A percentile compares a stretch with the other conserved stretches of the same genome.
Evolutionary conservation across 1,140 invertebrate genomes (phyloP).

Genomic region (Zaprionus africanus): DNA sequence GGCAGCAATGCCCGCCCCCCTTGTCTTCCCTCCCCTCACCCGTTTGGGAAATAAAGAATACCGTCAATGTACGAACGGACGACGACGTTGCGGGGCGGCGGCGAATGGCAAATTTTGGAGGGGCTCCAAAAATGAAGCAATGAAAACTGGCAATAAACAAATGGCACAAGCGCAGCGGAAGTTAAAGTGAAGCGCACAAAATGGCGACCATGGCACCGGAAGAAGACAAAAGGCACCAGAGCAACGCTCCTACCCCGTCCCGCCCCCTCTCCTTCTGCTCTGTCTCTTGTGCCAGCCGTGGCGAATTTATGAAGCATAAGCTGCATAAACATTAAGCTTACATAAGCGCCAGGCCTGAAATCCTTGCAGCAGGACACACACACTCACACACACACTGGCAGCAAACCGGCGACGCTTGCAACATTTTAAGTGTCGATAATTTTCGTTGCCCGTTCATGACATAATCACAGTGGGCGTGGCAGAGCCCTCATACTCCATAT

Average conservation of each 20-base stretch:
- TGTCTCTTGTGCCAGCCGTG: neutral
- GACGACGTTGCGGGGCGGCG: slow-evolving; percentile 12
- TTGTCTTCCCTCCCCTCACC: neutral
- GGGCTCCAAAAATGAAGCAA: slow-evolving; percentile 66
- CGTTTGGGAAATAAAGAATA: slow-evolving; percentile 50
- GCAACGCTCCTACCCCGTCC: neutral
- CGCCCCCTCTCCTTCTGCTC: neutral
- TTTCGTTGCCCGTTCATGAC: slow-evolving; percentile 23
- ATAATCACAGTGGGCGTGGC: slow-evolving; percentile 32
- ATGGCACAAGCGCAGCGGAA: slow-evolving; percentile 57
- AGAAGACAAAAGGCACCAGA: slow-evolving; percentile 64
- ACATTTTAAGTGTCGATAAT: slow-evolving; percentile 82
- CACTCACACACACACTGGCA: neutral
- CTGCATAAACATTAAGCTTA: slow-evolving; percentile 82
- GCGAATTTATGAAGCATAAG: slow-evolving; percentile 80
- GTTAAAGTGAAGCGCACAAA: slow-evolving; percentile 58
- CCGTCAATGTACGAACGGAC: neutral
- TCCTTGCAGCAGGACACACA: slow-evolving; percentile 47
- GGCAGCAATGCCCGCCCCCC: neutral
- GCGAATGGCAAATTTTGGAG: neutral
- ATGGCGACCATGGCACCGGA: slow-evolving; percentile 66
- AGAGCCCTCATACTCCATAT: no score
- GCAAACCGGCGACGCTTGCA: slow-evolving; percentile 65
- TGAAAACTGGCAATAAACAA: slow-evolving; percentile 80
- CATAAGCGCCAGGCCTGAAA: slow-evolving; percentile 67